These are phyloP conservation scores for Eupithecia dodoneata DNA, from an alignment of 2,888 invertebrate genomes.

Conservation along the genomic window DNA sequence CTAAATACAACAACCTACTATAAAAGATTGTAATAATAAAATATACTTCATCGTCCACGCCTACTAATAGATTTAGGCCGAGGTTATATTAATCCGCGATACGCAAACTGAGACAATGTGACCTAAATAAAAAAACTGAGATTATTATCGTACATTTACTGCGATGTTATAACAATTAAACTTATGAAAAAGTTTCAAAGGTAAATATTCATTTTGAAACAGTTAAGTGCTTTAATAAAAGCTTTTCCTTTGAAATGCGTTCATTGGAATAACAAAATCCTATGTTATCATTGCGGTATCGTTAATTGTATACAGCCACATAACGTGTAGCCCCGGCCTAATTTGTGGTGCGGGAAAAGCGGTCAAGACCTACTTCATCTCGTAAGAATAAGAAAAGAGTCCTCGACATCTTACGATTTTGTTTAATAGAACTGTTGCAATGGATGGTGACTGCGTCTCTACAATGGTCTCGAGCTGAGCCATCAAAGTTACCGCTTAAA, in stretches of 20 bases:
- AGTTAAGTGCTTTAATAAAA: constrained; percentile 3
- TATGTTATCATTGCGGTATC: constrained; percentile 6
- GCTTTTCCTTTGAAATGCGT: constrained; percentile 10
- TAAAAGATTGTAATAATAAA: constrained; percentile 29
- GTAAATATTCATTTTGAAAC: constrained; percentile 9
- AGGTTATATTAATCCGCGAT: constrained; percentile 48
- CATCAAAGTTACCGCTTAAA: background rate
- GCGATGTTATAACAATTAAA: constrained; percentile 11
- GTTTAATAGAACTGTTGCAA: background rate
- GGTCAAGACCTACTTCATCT: constrained; percentile 40
- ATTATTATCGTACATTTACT: constrained; percentile 16
- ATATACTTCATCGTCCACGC: constrained; percentile 34
- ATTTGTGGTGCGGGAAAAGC: constrained; percentile 36
- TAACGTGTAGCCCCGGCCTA: constrained; percentile 36
- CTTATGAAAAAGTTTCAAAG: background rate
- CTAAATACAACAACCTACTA: constrained; percentile 5
- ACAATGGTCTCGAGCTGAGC: background rate
- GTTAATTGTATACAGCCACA: constrained; percentile 24
- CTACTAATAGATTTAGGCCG: constrained; percentile 47
- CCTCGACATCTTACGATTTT: background rate
- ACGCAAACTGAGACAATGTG: constrained; percentile 46
- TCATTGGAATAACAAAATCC: background rate
- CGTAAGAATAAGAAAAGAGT: constrained; percentile 11
- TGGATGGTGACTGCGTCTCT: background rate
- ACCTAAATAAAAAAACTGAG: constrained; percentile 43